Percentiles rank a stretch among this genome's conserved stretches.
phyloP scores from a whole-genome alignment of 2,113 vertebrate genomes.

The Cygnus atratus region DNA sequence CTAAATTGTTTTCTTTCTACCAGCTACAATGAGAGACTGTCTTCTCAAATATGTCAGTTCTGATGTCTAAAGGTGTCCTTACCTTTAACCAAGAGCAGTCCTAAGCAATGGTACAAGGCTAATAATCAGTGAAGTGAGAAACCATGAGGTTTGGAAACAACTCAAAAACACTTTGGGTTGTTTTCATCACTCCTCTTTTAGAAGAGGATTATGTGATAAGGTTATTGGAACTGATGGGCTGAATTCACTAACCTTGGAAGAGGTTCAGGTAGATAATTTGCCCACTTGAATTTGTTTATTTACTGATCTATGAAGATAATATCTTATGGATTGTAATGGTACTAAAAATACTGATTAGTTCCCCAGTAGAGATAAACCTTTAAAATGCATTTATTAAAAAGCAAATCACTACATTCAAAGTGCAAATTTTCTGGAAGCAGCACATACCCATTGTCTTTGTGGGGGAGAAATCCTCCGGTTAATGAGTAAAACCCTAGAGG shows the following conservation, averaged over 20 bases:
- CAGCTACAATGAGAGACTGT: not conserved
- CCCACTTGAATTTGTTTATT: not conserved
- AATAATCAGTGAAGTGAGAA: not conserved
- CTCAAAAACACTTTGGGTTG: too few relatives aligned
- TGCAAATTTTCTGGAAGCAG: not conserved
- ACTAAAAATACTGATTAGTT: not conserved
- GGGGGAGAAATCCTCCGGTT: not conserved
- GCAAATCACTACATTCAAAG: not conserved
- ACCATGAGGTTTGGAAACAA: not conserved
- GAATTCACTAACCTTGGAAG: not conserved
- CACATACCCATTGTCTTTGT: constrained; percentile 56
- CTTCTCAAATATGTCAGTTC: not conserved
- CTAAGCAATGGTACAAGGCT: not conserved
- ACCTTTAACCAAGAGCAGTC: not conserved
- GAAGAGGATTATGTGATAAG: not conserved
- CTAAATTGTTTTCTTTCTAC: not conserved
- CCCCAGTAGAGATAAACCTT: not conserved
- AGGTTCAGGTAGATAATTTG: not conserved
- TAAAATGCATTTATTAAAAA: not conserved
- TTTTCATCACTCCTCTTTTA: not conserved
- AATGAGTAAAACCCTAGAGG: not conserved
- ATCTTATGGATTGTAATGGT: not conserved
- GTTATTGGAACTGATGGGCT: not conserved
- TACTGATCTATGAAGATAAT: not conserved
- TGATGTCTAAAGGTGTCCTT: not conserved